phyloP scores from a whole-genome alignment of 2,888 invertebrate species.

The Tolmerus cingulatus region DNA sequence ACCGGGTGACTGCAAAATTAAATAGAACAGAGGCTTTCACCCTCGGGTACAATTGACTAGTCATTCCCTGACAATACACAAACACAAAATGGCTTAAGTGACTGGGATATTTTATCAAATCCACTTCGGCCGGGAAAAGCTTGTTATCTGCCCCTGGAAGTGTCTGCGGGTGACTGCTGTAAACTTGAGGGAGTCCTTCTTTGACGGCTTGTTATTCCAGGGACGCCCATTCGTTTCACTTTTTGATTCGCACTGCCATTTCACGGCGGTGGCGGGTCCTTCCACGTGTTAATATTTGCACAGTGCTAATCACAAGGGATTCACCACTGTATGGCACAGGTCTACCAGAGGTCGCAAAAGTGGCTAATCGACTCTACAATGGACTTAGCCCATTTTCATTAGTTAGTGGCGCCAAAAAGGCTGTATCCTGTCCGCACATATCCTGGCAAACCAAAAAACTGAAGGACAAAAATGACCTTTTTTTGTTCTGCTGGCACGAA shows the following conservation, averaged over 20 bases:
- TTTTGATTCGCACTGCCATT: neutral
- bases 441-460: neutral
- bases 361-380: neutral
- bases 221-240: neutral
- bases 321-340: neutral
- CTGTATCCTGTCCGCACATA: neutral
- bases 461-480: constrained; percentile 9
- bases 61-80: constrained; percentile 4
- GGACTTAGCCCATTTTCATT: constrained; percentile 8
- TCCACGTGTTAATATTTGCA: constrained; percentile 1
- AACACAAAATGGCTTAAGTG: constrained; percentile 2
- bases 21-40: constrained; percentile 20
- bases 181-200: constrained; percentile 8
- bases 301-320: neutral
- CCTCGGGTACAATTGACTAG: constrained; percentile 8
- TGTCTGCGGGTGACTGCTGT: constrained; percentile 16
- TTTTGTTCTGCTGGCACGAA: neutral
- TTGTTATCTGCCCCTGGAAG: constrained; percentile 14
- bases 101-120: constrained; percentile 29
- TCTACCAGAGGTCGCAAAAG: neutral
- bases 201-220: neutral
- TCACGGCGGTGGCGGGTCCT: neutral
- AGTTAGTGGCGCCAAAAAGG: neutral
- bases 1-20: constrained; percentile 27
- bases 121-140: neutral